Base-by-base conservation (phyloP, 2,888 invertebrate species). In the Drosophila neutralis region DNA sequence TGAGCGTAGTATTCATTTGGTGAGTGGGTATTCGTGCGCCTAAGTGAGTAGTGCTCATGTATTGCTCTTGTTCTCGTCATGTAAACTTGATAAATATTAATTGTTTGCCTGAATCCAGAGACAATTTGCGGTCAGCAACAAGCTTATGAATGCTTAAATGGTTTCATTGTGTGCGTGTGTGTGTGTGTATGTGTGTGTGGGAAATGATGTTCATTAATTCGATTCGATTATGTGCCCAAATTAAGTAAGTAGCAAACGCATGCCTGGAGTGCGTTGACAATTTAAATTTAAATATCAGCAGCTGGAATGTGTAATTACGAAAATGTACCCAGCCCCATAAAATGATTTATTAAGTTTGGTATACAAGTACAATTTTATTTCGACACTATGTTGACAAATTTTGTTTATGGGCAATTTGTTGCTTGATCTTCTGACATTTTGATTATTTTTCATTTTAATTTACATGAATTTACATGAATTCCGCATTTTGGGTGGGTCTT, bases 41-140 rank as follows among this genome's bases (percentile, higher is more conserved):
- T 59, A 54, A 35, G 42, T 58, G 45, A 24, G 35, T 54, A 18
- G 8, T 40, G 31, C 35, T 49, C 36, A 45, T 63, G 40, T 58
- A n/a, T 42, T 42, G 53, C 52, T 27, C 68, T 33, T 27, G 63
- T 61, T 63, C 59, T 52, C 29, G 48, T 58, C 65, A 52, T 76
- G 63, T 75, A 64, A 58, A 67, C 73, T 70, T 87, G 84, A 85
- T 90, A 85, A 87, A 90, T 90, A 85, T 89, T 89, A 89, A 90
- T 85, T 87, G 85, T 78, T 61, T 60, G 76, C 48, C 71, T 59
- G 61, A 75, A 76, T 63, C 54, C 76, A 58, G 56, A 57, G 78
- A 87, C 89, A 81, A 73, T 85, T 90, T 87, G 81, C 78, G 85
- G 85, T 90, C 85, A 87, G 66, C 72, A 61, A 60, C 62, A 68